A percentile compares a stretch with the other conserved stretches of the same genome.
Evolutionary conservation across 1,140 invertebrate genomes (phyloP).

Genomic region (Camponotus vicinus): DNA sequence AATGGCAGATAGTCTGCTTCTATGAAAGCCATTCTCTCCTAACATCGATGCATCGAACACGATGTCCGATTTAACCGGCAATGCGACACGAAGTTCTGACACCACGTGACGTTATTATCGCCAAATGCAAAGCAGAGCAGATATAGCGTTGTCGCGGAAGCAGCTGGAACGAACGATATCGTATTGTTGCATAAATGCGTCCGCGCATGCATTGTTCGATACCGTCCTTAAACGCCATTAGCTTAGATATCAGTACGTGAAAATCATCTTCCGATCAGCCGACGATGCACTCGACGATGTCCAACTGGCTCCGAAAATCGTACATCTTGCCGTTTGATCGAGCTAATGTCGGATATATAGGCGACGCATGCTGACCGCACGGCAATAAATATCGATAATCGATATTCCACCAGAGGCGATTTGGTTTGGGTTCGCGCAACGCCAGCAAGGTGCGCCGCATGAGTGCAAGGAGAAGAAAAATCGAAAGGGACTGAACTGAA

Average conservation of each 20-base stretch:
- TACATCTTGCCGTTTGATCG: constrained; percentile 70
- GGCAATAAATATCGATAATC: constrained; percentile 82
- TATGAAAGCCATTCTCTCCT: not conserved
- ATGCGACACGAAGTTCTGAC: constrained; percentile 20
- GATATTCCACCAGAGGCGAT: constrained; percentile 75
- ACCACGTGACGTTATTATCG: constrained; percentile 18
- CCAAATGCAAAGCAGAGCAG: not conserved
- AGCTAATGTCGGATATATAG: constrained; percentile 72
- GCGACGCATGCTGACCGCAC: constrained; percentile 74
- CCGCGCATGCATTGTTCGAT: constrained; percentile 7
- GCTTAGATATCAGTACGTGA: constrained; percentile 31
- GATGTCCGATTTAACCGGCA: not conserved
- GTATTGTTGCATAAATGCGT: not conserved
- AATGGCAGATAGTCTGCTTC: not conserved
- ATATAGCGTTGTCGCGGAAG: constrained; percentile 24
- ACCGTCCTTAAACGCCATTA: constrained; percentile 34
- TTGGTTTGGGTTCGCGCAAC: constrained; percentile 55
- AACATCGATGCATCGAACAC: not conserved
- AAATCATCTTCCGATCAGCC: constrained; percentile 43
- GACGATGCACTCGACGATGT: constrained; percentile 52
- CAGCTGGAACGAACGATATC: constrained; percentile 19
- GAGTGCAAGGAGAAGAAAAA: constrained; percentile 47
- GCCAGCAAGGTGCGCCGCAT: constrained; percentile 62
- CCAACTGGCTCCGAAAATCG: constrained; percentile 63
- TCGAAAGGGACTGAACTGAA: not conserved